Percentiles rank a stretch among this genome's conserved stretches.
Conservation (phyloP, 2,797 vertebrate species). For the Podarcis lilfordi region DNA sequence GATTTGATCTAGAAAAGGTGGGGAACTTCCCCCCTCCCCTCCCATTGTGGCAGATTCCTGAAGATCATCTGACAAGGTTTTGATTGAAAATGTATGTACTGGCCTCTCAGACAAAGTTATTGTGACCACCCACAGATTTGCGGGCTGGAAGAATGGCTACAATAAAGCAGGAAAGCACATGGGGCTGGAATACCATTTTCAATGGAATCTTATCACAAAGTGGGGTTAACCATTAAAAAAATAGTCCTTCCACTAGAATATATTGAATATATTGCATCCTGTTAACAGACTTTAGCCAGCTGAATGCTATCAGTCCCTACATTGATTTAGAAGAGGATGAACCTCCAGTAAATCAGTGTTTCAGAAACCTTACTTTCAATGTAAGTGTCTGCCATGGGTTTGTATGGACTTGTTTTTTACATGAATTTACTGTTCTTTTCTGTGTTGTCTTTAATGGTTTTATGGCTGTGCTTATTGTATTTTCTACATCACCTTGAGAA, state of each 20-base stretch:
- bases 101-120: conserved; percentile 8
- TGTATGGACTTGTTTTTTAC: no score
- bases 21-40: background rate
- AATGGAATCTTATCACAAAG: conserved; percentile 1
- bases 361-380: background rate
- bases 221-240: conserved; percentile 1
- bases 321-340: no score
- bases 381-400: no score
- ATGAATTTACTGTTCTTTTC: no score
- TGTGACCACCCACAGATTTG: conserved; percentile 35
- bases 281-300: background rate
- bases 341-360: background rate
- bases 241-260: background rate
- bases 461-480: no score
- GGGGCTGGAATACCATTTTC: conserved; percentile 15
- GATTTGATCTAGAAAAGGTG: background rate
- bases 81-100: conserved; percentile 28
- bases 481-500: no score
- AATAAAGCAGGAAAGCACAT: conserved; percentile 26
- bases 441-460: no score
- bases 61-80: conserved; percentile 30
- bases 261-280: background rate
- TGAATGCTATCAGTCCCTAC: background rate
- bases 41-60: conserved; percentile 21
- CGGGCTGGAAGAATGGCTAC: conserved; percentile 12